These are phyloP conservation scores for Sebastes dallii DNA, from an alignment of 2,797 vertebrate species.

Conservation along the genomic window DNA sequence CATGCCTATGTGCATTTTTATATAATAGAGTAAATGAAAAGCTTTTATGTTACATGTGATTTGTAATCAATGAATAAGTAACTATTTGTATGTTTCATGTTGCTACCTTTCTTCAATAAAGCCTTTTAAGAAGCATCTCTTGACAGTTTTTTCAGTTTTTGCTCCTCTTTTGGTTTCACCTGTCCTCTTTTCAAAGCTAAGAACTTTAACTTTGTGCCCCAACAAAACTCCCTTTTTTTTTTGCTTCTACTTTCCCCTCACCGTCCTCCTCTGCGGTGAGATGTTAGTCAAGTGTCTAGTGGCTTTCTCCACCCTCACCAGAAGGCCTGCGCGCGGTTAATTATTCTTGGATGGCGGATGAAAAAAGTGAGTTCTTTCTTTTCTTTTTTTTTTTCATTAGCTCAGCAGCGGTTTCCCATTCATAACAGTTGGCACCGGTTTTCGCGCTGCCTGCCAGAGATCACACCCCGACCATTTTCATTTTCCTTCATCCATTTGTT, in stretches of 20 bases:
- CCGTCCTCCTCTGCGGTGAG: slow-evolving; percentile 47
- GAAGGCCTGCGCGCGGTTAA: slow-evolving; percentile 73
- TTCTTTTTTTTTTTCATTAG: slow-evolving; percentile 61
- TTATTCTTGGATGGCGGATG: slow-evolving; percentile 79
- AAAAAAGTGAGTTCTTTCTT: slow-evolving; percentile 53
- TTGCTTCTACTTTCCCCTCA: not conserved
- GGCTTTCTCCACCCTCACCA: slow-evolving; percentile 73
- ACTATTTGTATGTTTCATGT: not conserved
- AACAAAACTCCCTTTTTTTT: not conserved
- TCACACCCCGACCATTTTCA: slow-evolving; percentile 80
- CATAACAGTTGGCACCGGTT: slow-evolving; percentile 78
- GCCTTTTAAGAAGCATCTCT: not conserved
- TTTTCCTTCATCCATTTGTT: slow-evolving; percentile 78
- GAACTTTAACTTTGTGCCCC: not conserved
- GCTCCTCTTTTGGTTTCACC: not conserved
- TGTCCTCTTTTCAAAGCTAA: slow-evolving; percentile 9
- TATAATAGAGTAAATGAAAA: not conserved
- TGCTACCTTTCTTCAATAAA: not conserved
- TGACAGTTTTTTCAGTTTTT: not conserved
- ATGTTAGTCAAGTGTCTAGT: slow-evolving; percentile 70
- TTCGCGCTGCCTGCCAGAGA: slow-evolving; percentile 75
- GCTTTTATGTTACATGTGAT: not conserved
- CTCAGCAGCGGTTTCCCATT: slow-evolving; percentile 79
- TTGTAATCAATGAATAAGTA: not conserved
- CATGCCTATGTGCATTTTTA: not conserved